Base-by-base conservation (phyloP, 2,888 invertebrate species). In the Sinotaia quadrata region DNA sequence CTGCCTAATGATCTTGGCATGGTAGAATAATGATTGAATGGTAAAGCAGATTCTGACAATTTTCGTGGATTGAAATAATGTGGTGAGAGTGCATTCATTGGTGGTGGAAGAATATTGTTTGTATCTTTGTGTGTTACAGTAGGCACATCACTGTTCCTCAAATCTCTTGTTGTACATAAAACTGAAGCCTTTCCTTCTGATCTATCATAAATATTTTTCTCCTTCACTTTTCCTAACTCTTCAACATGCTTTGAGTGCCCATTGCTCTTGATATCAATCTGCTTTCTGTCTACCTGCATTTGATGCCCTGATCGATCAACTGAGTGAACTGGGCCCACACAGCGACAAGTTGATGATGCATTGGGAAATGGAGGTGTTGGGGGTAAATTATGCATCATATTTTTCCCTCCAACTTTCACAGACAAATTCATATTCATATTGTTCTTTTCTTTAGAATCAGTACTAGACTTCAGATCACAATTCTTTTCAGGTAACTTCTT, bases 271-370 rank as follows among this genome's bases (percentile, higher is more conserved):
- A 66, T 67, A 44, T 67, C 69, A 36, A 72, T 69, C 36, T 72
- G 72, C 37, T 68, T 57, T 54, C 69, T 41, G 44, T 69, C 62
- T 27, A 66, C 69, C 31, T 33, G 44, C 21, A 72, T 58, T 57
- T 72, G 72, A 29, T 69, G 67, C 27, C 67, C 72, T 2, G 66
- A 62, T 21, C 69, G 57, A 18, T 69, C 72, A 33, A 72, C 68
- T 29, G 71, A 68, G 18, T 58, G 36, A 27, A 10, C 21, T n/a
- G 18, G 2, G 8, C 24, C 47, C 24, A 21, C 47, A 47, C 24
- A n/a, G 18, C 47, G n/a, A 4, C 47, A 21, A 4, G 47, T n/a
- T 5, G 47, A 21, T 47, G 47, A 8, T 47, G 24, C 24, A 1
- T 8, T 47, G n/a, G 47, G 47, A 47, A 47, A 47, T 3, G 47